These are phyloP conservation scores for Emys orbicularis DNA, from an alignment of 2,797 vertebrate genomes.

Conservation along the genomic window DNA sequence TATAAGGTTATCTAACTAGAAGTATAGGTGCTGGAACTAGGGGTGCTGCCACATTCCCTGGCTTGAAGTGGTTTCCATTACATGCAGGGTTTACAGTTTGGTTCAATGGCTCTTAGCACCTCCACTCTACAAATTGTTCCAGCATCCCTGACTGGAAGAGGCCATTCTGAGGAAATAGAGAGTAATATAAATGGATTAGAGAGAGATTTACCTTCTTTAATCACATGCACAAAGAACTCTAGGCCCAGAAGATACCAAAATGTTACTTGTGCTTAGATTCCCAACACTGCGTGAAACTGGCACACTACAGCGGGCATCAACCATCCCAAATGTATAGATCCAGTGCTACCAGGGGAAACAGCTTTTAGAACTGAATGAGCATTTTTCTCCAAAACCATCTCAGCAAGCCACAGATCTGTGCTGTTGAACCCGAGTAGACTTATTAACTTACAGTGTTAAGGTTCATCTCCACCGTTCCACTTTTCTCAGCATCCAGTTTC, in stretches of 20 bases:
- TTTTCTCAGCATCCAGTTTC: conserved; percentile 81
- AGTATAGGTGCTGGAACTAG: no score
- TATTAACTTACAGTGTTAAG: conserved; percentile 79
- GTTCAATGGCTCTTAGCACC: no score
- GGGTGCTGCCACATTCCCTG: no score
- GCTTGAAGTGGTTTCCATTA: no score
- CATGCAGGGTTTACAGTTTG: no score
- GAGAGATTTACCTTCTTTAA: neutral
- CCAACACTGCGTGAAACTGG: rapidly evolving
- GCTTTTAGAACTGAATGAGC: neutral
- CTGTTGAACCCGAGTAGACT: neutral
- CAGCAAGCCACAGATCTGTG: neutral
- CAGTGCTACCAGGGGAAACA: neutral
- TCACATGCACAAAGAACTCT: neutral
- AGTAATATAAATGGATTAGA: neutral
- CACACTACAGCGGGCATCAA: neutral
- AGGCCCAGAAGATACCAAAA: neutral
- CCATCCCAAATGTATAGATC: neutral
- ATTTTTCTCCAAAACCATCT: neutral
- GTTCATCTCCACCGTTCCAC: conserved; percentile 81
- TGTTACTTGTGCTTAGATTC: neutral
- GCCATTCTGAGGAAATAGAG: no score
- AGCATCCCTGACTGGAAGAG: neutral
- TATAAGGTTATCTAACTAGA: neutral
- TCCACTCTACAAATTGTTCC: no score